Base-by-base conservation (phyloP, 1,140 invertebrate species). In the Scaptodrosophila lebanonensis region DNA sequence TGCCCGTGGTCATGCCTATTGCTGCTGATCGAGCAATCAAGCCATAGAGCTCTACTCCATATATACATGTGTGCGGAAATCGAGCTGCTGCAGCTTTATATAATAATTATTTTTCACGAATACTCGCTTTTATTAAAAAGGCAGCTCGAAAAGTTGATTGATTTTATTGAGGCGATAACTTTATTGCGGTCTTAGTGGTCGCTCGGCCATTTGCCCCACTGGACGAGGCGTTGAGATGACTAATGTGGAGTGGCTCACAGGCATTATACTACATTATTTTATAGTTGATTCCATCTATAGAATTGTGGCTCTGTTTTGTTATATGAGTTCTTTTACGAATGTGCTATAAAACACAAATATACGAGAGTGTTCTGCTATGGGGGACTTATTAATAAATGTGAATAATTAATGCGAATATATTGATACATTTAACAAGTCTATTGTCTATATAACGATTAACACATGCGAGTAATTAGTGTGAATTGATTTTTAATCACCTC, bases 141-240 rank as follows among this genome's bases (percentile, higher is more conserved):
- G 15, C 22, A 22, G 25, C 27, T 38, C 49, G 59, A 66, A 67
- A 60, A 56, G 53, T 59, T 82, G 75, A 82, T 82, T 82, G 69
- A 82, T 66, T 82, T 82, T 82, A 75, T 75, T 82, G 75, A 62
- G 66, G 65, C 75, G 75, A 82, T 82, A 82, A 82, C 66, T 77
- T 72, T 64, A 68, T 72, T 79, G 64, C 68, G 53, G 71, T 51
- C 56, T 65, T 42, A 39, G 6, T 32, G 33, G 56, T 29, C 39
- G 60, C 33, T 48, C 16, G 35, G 22, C 22, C 8, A 3, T 3
- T 25, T 25, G 22, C 8, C 22, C 22, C 22, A 25, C 22, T 44
- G 52, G 49, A 69, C 45, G 48, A 49, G 48, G 22, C 49, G 50
- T 38, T 29, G 51, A 61, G 73, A 68, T 77, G 73, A 77, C 73